Conservation (phyloP, 2,797 vertebrate species). For the Tachyglossus aculeatus region DNA sequence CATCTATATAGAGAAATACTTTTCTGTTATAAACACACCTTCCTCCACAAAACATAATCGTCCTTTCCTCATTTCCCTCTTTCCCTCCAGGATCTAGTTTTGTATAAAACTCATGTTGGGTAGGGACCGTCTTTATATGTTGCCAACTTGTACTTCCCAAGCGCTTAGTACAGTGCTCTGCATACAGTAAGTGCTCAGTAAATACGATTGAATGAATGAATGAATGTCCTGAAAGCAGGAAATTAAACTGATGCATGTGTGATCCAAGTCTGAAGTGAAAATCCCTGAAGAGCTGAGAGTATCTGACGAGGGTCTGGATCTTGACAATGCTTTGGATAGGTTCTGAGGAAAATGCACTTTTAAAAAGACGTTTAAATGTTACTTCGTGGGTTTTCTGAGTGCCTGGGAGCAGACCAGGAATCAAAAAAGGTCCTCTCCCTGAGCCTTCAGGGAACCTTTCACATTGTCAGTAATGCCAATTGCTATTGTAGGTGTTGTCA, state of each 20-base stretch:
- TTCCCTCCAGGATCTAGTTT: too few relatives aligned
- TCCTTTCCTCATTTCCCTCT: too few relatives aligned
- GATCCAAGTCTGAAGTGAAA: background rate
- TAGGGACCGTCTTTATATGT: too few relatives aligned
- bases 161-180: background rate
- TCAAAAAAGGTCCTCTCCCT: conserved; percentile 1
- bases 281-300: background rate
- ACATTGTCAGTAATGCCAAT: conserved; percentile 12
- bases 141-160: too few relatives aligned
- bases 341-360: background rate
- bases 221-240: too few relatives aligned
- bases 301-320: background rate
- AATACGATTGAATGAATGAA: too few relatives aligned
- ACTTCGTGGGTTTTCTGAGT: background rate
- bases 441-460: conserved; percentile 9
- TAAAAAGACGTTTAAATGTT: background rate
- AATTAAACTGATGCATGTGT: background rate
- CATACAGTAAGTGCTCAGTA: too few relatives aligned
- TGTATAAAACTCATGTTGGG: too few relatives aligned
- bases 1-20: too few relatives aligned
- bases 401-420: background rate
- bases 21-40: too few relatives aligned
- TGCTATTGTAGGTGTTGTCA: conserved; percentile 31
- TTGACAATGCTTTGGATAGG: too few relatives aligned
- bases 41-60: too few relatives aligned